phyloP scores from a whole-genome alignment of 2,113 vertebrate genomes.

The Rhombomys opimus region DNA sequence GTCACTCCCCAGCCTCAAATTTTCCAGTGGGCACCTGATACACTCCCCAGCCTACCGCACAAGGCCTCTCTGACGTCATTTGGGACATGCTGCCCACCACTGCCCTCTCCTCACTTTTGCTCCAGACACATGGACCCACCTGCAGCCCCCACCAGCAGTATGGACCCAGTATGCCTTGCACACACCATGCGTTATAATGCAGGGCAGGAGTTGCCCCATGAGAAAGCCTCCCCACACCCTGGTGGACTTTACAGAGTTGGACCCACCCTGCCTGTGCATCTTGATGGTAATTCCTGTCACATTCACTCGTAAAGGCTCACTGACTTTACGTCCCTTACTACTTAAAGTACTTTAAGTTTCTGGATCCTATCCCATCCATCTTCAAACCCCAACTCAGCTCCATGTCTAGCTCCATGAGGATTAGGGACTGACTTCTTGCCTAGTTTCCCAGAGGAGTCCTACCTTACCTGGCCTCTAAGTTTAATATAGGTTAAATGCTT shows the following conservation, averaged over 20 bases:
- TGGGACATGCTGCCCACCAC: not conserved
- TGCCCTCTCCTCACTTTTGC: not conserved
- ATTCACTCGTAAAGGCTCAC: not conserved
- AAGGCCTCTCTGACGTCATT: slow-evolving; percentile 29
- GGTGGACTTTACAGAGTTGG: not conserved
- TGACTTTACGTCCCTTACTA: not conserved
- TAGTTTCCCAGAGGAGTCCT: not conserved
- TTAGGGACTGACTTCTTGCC: not conserved
- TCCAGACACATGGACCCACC: not conserved
- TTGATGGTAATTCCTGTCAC: not conserved
- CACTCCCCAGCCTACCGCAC: not conserved
- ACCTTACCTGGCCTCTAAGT: not conserved
- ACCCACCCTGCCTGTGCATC: rapidly evolving
- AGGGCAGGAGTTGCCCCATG: not conserved
- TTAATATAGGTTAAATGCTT: not conserved
- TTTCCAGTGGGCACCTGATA: not conserved
- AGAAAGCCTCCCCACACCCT: not conserved
- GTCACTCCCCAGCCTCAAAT: not conserved
- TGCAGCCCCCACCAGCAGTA: not conserved
- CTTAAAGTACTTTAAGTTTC: not conserved
- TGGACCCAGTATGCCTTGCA: not conserved
- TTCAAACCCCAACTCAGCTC: not conserved
- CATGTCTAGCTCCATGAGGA: not conserved
- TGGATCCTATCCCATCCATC: not conserved
- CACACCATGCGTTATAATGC: not conserved